Evolutionary conservation across 2,888 invertebrate species (phyloP), one percentile per base, ranked within the genome.

Genomic region (Himalopsyche kuldschensis): DNA sequence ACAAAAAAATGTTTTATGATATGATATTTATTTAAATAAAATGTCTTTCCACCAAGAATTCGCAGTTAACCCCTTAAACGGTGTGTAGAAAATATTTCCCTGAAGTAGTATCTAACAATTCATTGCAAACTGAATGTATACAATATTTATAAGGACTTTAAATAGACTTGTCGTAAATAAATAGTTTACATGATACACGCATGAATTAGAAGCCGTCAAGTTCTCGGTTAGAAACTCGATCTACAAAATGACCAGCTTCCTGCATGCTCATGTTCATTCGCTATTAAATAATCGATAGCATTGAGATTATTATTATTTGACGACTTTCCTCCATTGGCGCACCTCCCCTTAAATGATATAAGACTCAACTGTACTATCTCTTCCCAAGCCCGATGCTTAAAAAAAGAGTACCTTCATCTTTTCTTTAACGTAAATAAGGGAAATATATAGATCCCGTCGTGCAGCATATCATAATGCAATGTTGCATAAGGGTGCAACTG

Each of bases 181-280:
- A 30, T 1, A 69, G 30, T 69, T 30, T 69, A 27, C 69, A 69
- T 69, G 30, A 30, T 69, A 69, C 30, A 69, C 30, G 30, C 15
- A 69, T 69, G 69, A 27, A 69, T 69, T 32, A 76, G 76, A 76
- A 76, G 76, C 20, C 76, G 75, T 82, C 82, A 79, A 82, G 82
- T 79, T 79, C 82, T 82, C 75, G 79, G 82, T 69, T 48, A 79
- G 69, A 46, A 79, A 82, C 76, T 35, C 75, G 48, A 77, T 77
- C 69, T 75, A 41, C 77, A 31, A 82, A 82, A 82, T 82, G 82
- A 80, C 48, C 82, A 82, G 75, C 32, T 82, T 82, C 82, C 82
- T 82, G 82, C 55, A 69, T 41, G 75, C 8, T 24, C 76, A n/a
- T 32, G 10, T 32, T 76, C 35, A 32, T 32, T 35, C n/a, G 76